Percentiles rank a stretch among this genome's conserved stretches.
Evolutionary conservation across 1,140 invertebrate genomes (phyloP).

Genomic region (Hycleus cichorii): DNA sequence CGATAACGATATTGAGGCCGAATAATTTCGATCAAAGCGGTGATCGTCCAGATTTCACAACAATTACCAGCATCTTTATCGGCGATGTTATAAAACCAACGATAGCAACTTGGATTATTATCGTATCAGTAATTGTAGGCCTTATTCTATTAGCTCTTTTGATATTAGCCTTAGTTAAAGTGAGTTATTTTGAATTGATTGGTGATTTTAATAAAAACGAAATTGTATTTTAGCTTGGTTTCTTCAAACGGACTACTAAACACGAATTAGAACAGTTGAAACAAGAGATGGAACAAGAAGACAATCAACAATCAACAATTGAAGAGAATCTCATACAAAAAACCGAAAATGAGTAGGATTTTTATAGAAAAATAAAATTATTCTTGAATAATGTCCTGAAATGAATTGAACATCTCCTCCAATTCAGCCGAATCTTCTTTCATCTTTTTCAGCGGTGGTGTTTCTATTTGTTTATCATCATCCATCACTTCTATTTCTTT

Average conservation of each 20-base stretch:
- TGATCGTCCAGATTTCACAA: not conserved
- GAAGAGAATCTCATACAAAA: too few species aligned
- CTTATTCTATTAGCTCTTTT: constrained; percentile 37
- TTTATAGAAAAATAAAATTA: not conserved
- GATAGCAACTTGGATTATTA: constrained; percentile 39
- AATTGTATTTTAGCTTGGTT: constrained; percentile 12
- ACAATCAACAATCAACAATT: too few species aligned
- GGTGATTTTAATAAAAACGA: not conserved
- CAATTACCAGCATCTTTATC: constrained; percentile 37
- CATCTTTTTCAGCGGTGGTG: not conserved
- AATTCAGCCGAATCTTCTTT: not conserved
- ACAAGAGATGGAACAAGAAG: not conserved
- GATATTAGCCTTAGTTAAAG: constrained; percentile 35
- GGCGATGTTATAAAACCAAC: constrained; percentile 23
- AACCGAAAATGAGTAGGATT: too few species aligned
- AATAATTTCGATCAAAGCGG: constrained; percentile 16
- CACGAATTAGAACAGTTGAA: constrained; percentile 7
- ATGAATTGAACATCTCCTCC: constrained; percentile 2
- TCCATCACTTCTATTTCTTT: not conserved
- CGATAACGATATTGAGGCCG: constrained; percentile 28
- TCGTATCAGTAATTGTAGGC: constrained; percentile 38
- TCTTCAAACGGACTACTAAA: constrained; percentile 11
- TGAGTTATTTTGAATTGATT: constrained; percentile 13
- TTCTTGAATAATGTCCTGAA: not conserved
- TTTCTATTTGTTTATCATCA: not conserved